A percentile compares a stretch with the other conserved stretches of the same genome.
Evolutionary conservation across 2,113 vertebrate species (phyloP).

Genomic region (Indicator maculatus): DNA sequence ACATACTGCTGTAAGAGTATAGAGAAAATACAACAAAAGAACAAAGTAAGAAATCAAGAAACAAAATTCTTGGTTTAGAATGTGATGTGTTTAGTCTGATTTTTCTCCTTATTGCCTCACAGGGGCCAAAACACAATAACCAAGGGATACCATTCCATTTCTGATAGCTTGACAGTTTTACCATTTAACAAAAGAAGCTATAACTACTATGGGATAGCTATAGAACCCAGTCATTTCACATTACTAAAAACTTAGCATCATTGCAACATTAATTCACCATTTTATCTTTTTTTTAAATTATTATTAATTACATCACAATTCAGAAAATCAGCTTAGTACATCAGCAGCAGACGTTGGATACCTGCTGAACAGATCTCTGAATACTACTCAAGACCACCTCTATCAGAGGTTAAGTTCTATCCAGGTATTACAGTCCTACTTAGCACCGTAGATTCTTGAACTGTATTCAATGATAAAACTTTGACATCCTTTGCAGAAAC

Average conservation of each 20-base stretch:
- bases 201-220: not conserved
- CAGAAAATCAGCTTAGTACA: not conserved
- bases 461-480: not conserved
- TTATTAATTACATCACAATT: not conserved
- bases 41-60: not conserved
- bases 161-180: not conserved
- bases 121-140: not conserved
- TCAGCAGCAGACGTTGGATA: not conserved
- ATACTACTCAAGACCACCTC: not conserved
- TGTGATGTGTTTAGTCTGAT: not conserved
- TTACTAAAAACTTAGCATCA: not conserved
- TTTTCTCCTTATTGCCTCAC: not conserved
- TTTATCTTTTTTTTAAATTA: not conserved
- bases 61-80: not conserved
- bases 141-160: not conserved
- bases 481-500: not conserved
- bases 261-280: not conserved
- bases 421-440: not conserved
- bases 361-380: not conserved
- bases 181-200: not conserved
- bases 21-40: not conserved
- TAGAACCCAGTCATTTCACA: not conserved
- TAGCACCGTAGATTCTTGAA: not conserved
- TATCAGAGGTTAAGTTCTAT: not conserved
- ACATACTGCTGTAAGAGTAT: not conserved